Conservation (phyloP, 2,797 vertebrate species). For the Cynodonichthys magdalenae region DNA sequence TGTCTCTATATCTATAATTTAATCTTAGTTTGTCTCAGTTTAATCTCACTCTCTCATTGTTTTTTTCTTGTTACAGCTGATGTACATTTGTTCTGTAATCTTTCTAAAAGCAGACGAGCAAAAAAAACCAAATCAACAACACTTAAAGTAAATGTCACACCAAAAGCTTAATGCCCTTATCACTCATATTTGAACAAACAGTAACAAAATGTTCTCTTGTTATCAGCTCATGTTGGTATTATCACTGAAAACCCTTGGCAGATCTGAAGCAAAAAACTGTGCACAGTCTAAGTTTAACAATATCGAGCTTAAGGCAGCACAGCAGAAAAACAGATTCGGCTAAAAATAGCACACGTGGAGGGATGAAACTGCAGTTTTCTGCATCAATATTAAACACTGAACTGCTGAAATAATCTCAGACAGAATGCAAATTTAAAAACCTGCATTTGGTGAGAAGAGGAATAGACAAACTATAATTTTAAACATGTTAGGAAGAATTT, state of each 20-base stretch:
- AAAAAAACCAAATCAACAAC: not conserved
- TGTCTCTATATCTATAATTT: too few species aligned
- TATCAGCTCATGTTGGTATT: not conserved
- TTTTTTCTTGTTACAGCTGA: too few species aligned
- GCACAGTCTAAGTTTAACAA: not conserved
- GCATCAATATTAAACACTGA: not conserved
- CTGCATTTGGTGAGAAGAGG: not conserved
- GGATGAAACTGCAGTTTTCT: not conserved
- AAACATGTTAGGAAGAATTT: not conserved
- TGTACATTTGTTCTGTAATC: not conserved
- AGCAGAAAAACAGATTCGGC: too few species aligned
- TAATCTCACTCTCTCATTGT: too few species aligned
- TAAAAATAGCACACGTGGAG: too few species aligned
- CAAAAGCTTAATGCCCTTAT: not conserved
- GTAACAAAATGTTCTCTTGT: not conserved
- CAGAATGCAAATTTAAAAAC: not conserved
- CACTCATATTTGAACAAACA: not conserved
- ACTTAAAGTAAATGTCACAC: not conserved
- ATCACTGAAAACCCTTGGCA: not conserved
- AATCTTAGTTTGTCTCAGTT: too few species aligned
- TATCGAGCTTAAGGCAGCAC: not conserved
- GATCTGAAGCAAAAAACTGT: not conserved
- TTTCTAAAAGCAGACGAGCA: not conserved
- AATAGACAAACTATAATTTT: not conserved
- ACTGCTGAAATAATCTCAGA: conserved; percentile 3